Base-by-base conservation (phyloP, 2,888 invertebrate genomes). In the Anthoptus insignis region DNA sequence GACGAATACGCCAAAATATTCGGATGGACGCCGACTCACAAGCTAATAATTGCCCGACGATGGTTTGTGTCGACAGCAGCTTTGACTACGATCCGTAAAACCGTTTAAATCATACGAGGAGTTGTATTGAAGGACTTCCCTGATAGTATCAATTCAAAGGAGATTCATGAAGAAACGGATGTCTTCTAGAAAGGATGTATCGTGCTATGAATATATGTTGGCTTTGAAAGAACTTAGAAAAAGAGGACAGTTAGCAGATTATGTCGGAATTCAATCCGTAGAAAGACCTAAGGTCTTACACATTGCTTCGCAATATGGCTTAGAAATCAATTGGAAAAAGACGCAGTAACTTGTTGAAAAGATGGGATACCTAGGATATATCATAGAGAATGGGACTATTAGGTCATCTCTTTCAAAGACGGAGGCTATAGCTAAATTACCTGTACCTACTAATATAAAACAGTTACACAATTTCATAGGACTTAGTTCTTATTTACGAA, bases 401-500 rank as follows among this genome's bases (percentile, higher is more conserved):
- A 63, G 65, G 54, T 72, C 73, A 8, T 49, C 68, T 6, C 8
- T 61, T 16, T 72, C 69, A 6, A 73, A 74, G 49, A 66, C 58
- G 3, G 68, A 70, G 24, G 71, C 73, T 0, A 70, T 73, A 0
- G 21, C 65, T 2, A 73, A 52, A 16, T 74, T 64, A 58, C 73
- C 74, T n/a, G 42, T 32, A 32, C 32, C 32, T 64, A 39, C 74
- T 73, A 9, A 66, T 19, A 6, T 70, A 49, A 27, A 14, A 59
- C n/a, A 76, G 69, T 42, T 32, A 32, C 32, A 32, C 32, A 32
- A 11, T 32, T 32, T 32, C 32, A 32, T 74, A 19, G 73, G 75
- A 0, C 22, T 73, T 1, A 61, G 70, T 0, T 71, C 70, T 1
- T 74, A 73, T 27, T 74, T 74, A 13, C 50, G 74, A 8, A 73